Evolutionary conservation across 2,113 vertebrate genomes (phyloP).

Genomic region (Lepus europaeus): DNA sequence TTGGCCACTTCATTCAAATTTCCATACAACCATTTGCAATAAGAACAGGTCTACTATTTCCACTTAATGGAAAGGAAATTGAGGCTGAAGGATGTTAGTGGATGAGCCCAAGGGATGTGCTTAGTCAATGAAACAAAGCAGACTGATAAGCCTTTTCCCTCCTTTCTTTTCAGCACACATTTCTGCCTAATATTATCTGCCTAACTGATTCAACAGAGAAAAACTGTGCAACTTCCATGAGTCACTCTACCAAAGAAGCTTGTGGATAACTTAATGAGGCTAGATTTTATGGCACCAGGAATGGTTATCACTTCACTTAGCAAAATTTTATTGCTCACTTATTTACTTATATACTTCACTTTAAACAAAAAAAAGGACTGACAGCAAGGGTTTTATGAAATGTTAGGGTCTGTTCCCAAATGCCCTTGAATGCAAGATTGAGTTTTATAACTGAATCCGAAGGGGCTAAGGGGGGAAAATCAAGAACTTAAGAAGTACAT

Average conservation of each 20-base stretch:
- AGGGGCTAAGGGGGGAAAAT: background rate
- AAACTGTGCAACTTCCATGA: background rate
- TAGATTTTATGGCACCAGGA: constrained; percentile 1
- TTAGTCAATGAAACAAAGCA: background rate
- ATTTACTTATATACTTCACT: background rate
- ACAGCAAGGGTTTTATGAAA: background rate
- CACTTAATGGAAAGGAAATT: background rate
- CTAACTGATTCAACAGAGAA: background rate
- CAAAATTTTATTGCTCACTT: constrained; percentile 32
- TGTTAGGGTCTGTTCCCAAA: constrained; percentile 34
- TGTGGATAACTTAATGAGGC: background rate
- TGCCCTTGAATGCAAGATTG: background rate
- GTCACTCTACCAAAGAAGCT: background rate
- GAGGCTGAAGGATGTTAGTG: background rate
- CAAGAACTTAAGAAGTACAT: constrained; percentile 4
- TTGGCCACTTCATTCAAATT: background rate
- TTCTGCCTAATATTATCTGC: background rate
- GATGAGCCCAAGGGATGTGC: background rate
- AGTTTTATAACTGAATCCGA: constrained; percentile 35
- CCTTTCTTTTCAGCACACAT: background rate
- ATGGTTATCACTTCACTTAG: background rate
- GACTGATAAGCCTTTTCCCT: background rate
- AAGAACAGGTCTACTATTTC: background rate
- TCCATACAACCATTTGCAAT: background rate
- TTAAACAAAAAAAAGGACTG: background rate